Conservation (phyloP, 2,888 invertebrate genomes). For the Cantharis rustica region DNA sequence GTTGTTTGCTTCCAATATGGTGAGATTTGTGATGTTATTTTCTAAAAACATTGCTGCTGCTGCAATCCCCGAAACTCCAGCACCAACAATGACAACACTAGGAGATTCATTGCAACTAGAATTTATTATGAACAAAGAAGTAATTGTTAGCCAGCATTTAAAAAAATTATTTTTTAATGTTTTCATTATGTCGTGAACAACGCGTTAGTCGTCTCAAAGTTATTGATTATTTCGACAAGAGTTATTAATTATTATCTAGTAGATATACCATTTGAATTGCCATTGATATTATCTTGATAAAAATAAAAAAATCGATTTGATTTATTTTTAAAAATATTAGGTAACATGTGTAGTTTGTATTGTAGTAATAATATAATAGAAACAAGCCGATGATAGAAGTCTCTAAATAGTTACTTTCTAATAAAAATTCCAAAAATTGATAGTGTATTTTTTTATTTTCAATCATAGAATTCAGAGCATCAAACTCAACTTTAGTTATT, state of each 20-base stretch:
- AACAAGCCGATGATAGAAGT: too few species aligned
- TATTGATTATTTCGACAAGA: not conserved
- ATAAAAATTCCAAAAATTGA: too few species aligned
- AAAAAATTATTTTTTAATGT: not conserved
- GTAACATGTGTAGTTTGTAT: too few species aligned
- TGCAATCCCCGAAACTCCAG: constrained; percentile 55
- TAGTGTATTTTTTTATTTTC: too few species aligned
- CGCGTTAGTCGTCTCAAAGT: not conserved
- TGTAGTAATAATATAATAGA: too few species aligned
- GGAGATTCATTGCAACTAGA: not conserved
- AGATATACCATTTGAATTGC: not conserved
- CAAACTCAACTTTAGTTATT: too few species aligned
- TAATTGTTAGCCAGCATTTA: not conserved
- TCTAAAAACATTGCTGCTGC: constrained; percentile 59
- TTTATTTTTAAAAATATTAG: too few species aligned
- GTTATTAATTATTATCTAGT: not conserved
- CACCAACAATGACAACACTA: constrained; percentile 28
- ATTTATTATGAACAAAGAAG: not conserved
- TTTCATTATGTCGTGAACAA: not conserved
- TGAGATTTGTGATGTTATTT: constrained; percentile 56
- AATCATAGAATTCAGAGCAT: too few species aligned
- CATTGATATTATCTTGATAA: not conserved
- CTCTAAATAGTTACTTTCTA: too few species aligned
- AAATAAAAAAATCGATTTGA: too few species aligned
- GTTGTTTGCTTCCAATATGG: constrained; percentile 52